Percentiles rank a stretch among this genome's conserved stretches.
Conservation (phyloP, 2,797 vertebrate species). For the Carduelis carduelis region DNA sequence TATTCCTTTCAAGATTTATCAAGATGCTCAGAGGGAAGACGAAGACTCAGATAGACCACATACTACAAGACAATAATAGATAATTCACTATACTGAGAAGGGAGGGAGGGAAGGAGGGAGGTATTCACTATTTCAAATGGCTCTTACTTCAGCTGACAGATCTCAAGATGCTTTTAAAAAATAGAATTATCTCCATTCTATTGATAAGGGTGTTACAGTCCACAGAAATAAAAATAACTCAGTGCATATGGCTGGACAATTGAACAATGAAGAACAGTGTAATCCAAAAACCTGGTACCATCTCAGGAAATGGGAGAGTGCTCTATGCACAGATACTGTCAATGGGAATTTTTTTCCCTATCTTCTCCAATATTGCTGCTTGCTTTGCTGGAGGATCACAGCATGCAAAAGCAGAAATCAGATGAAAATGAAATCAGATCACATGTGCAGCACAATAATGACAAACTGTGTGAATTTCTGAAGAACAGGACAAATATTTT, state of each 20-base stretch:
- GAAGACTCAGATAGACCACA: not conserved
- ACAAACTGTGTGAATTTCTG: not conserved
- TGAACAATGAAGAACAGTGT: not conserved
- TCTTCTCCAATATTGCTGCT: not conserved
- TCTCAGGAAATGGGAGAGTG: not conserved
- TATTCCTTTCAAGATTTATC: constrained; percentile 19
- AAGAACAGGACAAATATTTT: not conserved
- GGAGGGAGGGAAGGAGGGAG: too few species aligned
- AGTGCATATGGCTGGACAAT: not conserved
- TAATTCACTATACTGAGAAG: not conserved
- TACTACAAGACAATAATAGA: not conserved
- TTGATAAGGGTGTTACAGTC: not conserved
- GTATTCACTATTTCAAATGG: not conserved
- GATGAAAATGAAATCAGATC: not conserved
- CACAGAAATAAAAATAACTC: not conserved
- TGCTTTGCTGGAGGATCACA: not conserved
- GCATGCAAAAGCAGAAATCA: not conserved
- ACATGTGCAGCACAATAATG: not conserved
- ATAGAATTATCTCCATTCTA: not conserved
- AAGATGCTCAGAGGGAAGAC: not conserved
- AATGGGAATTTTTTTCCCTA: not conserved
- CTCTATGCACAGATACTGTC: not conserved
- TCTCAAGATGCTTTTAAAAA: not conserved
- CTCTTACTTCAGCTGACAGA: not conserved
- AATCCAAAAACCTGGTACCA: not conserved